Evolutionary conservation across 2,797 vertebrate genomes (phyloP), one percentile per base, ranked within the genome.

Genomic region (Platyrinchus mystaceus): DNA sequence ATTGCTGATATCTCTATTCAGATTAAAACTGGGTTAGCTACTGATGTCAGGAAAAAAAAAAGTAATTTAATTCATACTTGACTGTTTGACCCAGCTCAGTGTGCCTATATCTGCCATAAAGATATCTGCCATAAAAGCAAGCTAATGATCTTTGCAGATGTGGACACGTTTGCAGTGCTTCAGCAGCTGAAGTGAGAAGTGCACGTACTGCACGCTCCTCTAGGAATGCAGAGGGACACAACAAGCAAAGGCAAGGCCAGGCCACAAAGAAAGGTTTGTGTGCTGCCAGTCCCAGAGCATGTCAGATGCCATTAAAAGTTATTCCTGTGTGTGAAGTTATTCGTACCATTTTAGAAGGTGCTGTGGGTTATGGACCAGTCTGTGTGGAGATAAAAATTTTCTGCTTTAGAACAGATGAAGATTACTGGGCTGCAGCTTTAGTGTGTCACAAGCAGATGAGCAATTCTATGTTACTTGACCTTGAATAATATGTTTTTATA

Each of bases 11-110:
- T 39, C 19, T 84, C 67, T 77, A 9, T 71, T 95, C 74, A 80
- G 26, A 89, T 87, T 70, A 82, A 87, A 94, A 93, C 44, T 88
- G 44, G 70, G 80, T 85, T 90, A 92, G 64, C n/a, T 94, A 46
- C 34, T 70, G 79, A 53, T n/a, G 41, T 89, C 81, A 83, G 36
- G 5, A 19, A 27, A 80, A 79, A 64, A 37, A 55, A 2, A 27
- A 67, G 28, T 59, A 10, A 82, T 93, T 90, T 84, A 76, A 70
- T 84, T 95, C 39, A 66, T 24, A n/a, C 37, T 87, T 83, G 90
- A 44, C 58, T 80, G 27, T 94, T 78, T 89, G 90, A 85, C 92
- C 86, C 46, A 87, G 53, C 28, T 89, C 49, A 50, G 2, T 24
- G 13, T 74, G 56, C 14, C 28, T 90, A 0, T 60, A 52, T 59